Evolutionary conservation across 1,140 invertebrate genomes (phyloP).

Genomic region (Arion vulgaris): DNA sequence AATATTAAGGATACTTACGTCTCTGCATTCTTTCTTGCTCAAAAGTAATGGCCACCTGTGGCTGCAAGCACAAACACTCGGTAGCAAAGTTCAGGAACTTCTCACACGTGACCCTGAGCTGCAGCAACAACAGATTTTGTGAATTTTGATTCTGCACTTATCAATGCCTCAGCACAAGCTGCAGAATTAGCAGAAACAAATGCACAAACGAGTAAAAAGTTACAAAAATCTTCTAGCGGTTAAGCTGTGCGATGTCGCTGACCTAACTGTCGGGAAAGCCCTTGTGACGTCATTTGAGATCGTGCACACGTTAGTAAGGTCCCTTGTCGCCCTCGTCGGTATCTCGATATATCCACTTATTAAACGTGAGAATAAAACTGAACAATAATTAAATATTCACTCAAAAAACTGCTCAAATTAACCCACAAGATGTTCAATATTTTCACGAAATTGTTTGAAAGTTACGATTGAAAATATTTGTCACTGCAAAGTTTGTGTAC

Average conservation of each 20-base stretch:
- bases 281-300: constrained; percentile 53
- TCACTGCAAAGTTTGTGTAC: not conserved
- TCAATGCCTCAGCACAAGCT: not conserved
- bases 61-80: constrained; percentile 4
- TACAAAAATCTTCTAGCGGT: not conserved
- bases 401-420: not conserved
- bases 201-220: not conserved
- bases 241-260: constrained; percentile 10
- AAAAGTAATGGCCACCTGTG: constrained; percentile 20
- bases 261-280: constrained; percentile 41
- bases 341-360: not conserved
- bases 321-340: constrained; percentile 9
- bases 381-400: not conserved
- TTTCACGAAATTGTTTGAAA: no score
- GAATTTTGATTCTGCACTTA: not conserved
- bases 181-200: not conserved
- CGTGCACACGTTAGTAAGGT: constrained; percentile 20
- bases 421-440: no score
- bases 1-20: not conserved
- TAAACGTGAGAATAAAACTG: not conserved
- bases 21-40: constrained; percentile 16
- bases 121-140: not conserved
- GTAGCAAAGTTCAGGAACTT: constrained; percentile 9
- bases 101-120: not conserved
- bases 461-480: no score